Percentiles rank a stretch among this genome's conserved stretches.
Conservation (phyloP, 2,797 vertebrate genomes). For the Tragelaphus oryx region DNA sequence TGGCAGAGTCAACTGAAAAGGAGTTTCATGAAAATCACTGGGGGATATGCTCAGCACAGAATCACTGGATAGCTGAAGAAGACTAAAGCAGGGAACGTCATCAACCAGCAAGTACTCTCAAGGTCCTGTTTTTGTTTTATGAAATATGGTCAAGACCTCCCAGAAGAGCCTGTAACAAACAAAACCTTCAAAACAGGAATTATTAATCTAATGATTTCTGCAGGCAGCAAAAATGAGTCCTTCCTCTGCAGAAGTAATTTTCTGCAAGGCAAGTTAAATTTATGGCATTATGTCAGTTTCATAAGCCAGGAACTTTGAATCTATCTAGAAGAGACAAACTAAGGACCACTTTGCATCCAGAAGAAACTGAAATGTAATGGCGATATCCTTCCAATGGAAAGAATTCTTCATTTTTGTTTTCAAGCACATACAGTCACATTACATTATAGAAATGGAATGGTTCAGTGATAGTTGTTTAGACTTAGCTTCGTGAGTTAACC, state of each 20-base stretch:
- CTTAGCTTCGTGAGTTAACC: slow-evolving; percentile 32
- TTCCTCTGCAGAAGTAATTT: slow-evolving; percentile 67
- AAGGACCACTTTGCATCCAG: slow-evolving; percentile 33
- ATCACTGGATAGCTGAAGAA: slow-evolving; percentile 20
- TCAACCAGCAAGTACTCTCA: neutral
- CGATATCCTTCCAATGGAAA: slow-evolving; percentile 42
- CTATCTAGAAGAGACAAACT: slow-evolving; percentile 68
- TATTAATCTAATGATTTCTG: slow-evolving; percentile 54
- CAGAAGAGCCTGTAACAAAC: slow-evolving; percentile 46
- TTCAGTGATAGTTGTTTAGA: slow-evolving; percentile 61
- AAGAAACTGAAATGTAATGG: slow-evolving; percentile 42
- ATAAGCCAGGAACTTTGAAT: slow-evolving; percentile 50
- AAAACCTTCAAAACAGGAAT: slow-evolving; percentile 19
- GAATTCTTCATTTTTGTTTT: slow-evolving; percentile 57
- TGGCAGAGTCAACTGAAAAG: slow-evolving; percentile 19
- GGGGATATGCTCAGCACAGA: neutral
- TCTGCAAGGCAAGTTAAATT: slow-evolving; percentile 66
- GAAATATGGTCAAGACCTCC: slow-evolving; percentile 59
- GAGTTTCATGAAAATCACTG: neutral
- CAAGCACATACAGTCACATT: neutral
- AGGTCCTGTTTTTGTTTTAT: slow-evolving; percentile 36
- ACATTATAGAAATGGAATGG: slow-evolving; percentile 66
- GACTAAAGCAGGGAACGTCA: neutral
- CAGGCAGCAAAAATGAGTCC: slow-evolving; percentile 56
- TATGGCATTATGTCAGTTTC: slow-evolving; percentile 63